Percentiles rank a stretch among this genome's conserved stretches.
Conservation (phyloP, 2,113 vertebrate species). For the Eclectus roratus region DNA sequence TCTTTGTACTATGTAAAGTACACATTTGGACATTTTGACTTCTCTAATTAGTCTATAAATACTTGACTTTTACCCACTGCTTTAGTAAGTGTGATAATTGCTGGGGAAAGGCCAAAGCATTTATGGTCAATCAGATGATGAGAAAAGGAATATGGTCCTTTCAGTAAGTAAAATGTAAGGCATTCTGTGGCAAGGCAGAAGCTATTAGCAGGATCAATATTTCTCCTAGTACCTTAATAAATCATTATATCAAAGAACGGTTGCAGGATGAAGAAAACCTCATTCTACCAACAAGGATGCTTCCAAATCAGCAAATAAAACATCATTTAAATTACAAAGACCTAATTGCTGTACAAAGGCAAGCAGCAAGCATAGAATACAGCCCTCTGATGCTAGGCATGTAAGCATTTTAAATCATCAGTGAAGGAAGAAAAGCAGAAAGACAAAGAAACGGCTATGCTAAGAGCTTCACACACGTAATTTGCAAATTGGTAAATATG, state of each 20-base stretch:
- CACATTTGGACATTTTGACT: constrained; percentile 59
- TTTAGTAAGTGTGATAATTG: constrained; percentile 75
- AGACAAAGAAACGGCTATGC: constrained; percentile 62
- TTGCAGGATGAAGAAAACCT: constrained; percentile 70
- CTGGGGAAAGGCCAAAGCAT: constrained; percentile 74
- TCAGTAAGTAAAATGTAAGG: constrained; percentile 78
- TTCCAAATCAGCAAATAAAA: constrained; percentile 72
- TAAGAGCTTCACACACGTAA: constrained; percentile 39
- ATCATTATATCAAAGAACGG: constrained; percentile 82
- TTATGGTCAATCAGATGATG: constrained; percentile 79
- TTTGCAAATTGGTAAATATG: constrained; percentile 71
- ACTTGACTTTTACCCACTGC: constrained; percentile 69
- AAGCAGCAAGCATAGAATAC: constrained; percentile 59
- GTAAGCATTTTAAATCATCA: constrained; percentile 68
- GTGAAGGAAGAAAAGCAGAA: constrained; percentile 64
- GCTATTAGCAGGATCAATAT: constrained; percentile 84
- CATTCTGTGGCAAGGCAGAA: constrained; percentile 75
- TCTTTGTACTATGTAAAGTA: constrained; percentile 11
- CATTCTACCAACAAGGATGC: constrained; percentile 58
- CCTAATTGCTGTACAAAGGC: constrained; percentile 70
- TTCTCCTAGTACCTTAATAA: constrained; percentile 80
- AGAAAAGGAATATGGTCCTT: constrained; percentile 74
- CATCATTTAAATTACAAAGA: constrained; percentile 73
- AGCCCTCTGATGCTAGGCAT: constrained; percentile 44
- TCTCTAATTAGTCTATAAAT: constrained; percentile 77